These are phyloP conservation scores for Periphyllus acericola DNA, from an alignment of 2,888 invertebrate genomes.

Conservation along the genomic window DNA sequence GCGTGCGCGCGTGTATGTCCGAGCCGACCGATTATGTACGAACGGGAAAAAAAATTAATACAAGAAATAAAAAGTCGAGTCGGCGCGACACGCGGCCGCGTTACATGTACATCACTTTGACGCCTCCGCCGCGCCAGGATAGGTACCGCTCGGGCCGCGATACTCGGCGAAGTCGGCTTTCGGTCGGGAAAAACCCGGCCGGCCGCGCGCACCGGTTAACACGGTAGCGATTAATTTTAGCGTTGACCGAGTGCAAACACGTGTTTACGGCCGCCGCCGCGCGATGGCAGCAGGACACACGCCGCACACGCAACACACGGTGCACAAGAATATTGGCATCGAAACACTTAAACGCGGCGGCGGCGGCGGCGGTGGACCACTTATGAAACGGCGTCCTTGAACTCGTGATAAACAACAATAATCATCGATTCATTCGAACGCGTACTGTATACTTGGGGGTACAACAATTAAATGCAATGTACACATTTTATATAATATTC, in stretches of 20 bases:
- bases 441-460: too few species aligned
- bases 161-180: not conserved
- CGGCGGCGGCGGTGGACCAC: not conserved
- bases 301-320: too few species aligned
- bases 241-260: slow-evolving; percentile 12
- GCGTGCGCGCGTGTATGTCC: not conserved
- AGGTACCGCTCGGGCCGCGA: not conserved
- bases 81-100: not conserved
- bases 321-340: slow-evolving; percentile 30
- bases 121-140: not conserved
- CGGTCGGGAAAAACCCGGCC: too few species aligned
- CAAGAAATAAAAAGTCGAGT: not conserved
- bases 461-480: not conserved
- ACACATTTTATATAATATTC: too few species aligned
- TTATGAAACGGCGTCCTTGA: slow-evolving; percentile 30
- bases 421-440: not conserved
- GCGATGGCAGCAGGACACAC: not conserved
- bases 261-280: slow-evolving; percentile 20
- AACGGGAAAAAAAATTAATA: not conserved
- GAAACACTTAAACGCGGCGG: not conserved
- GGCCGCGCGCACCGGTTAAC: not conserved
- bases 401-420: slow-evolving; percentile 23
- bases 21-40: slow-evolving; percentile 3
- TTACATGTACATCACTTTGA: not conserved
- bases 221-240: slow-evolving; percentile 47